Evolutionary conservation across 2,797 vertebrate species (phyloP), one percentile per base, ranked within the genome.

Genomic region (Peromyscus eremicus): DNA sequence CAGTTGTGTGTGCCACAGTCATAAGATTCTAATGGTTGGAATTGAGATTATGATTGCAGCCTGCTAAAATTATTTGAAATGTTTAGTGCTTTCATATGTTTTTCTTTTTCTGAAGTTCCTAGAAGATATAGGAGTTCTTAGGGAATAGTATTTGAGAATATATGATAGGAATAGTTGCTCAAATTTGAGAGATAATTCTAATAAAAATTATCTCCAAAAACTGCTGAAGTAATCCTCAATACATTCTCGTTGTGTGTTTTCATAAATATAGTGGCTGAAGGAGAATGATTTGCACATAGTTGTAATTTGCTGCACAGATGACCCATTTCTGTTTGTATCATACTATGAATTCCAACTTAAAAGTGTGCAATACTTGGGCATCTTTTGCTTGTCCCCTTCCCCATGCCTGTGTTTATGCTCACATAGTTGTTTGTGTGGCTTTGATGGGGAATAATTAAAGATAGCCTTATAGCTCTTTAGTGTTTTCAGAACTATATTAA

Each of bases 101-200:
- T 96, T 92, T 16, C 7, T 57, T 85, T 62, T 89, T 68, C 75
- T 73, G 34, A 62, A 81, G 60, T 83, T 95, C 6, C 76, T 60
- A 0, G 14, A 84, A 85, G n/a, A 71, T 77, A 75, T 82, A 76
- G 40, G 55, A 57, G 3, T 57, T 92, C 14, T 83, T 92, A 57
- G 43, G 17, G 34, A 71, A 52, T 66, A 27, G 8, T 52, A 70
- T 95, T 94, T 91, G 13, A 83, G n/a, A 92, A 71, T 46, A 62
- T 55, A 21, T 37, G 55, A 7, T 82, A 93, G 73, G 94, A 32
- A 8, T 82, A 57, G 43, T 92, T 87, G 62, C 17, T 93, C 17
- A 81, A 57, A 60, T 96, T 94, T 88, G 46, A 83, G 68, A 52
- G 19, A 82, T 52, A 66, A 66, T 76, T 92, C 92, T 93, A 91